Evolutionary conservation across 2,797 vertebrate genomes (phyloP), one percentile per base, ranked within the genome.

Genomic region (Coilia nasus): DNA sequence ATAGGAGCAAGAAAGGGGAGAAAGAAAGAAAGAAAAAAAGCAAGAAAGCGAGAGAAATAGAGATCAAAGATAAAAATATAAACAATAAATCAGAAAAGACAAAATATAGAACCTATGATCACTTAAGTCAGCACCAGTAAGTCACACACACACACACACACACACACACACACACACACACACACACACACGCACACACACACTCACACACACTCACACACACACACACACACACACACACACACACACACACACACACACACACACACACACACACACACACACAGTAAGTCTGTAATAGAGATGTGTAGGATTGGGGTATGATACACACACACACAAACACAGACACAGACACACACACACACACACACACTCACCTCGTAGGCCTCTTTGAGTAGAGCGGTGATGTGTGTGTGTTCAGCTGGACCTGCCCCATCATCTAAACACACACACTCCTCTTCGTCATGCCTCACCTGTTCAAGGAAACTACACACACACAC

Each of bases 351-450:
- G n/a, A 28, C 23, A 64, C 23, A 64, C 60, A 28, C 10, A 25
- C 2, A 28, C 10, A 64, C 60, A 64, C 23, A 64, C 62, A 28
- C 23, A 64, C 23, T 5, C 90, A 98, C 98, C 95, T 97, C 96
- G 6, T 97, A 97, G 15, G 97, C 96, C 83, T 98, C 96, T 0
- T 94, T 96, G 91, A 99, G 97, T 85, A 99, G 94, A 84, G 97
- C 91, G 0, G 95, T 96, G 92, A 99, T 98, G 91, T 97, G 96
- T 0, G 94, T 94, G 90, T 93, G 93, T 5, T 91, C 91, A 80
- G 15, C 82, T 1, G 91, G 89, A 4, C 94, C 82, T 0, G 95
- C 92, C 0, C 92, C 92, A 85, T 96, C 95, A 50, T 90, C 95
- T 86, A 19, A 92, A 88, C 12, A 82, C 10, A 31, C 31, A 54